Evolutionary conservation across 2,888 invertebrate species (phyloP).

Genomic region (Pollenia griseotomentosa): DNA sequence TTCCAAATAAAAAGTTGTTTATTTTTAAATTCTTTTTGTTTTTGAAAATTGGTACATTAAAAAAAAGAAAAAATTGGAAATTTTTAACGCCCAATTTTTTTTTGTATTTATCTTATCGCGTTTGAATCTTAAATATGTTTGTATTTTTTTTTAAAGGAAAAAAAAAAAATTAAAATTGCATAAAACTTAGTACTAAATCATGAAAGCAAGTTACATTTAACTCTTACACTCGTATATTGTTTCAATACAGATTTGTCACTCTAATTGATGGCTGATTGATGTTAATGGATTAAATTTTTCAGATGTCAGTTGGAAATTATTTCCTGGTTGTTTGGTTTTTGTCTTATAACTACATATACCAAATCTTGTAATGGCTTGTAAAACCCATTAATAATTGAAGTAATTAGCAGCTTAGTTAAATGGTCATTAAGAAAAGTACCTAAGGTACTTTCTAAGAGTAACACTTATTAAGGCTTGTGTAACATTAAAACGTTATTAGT

Average conservation of each 20-base stretch:
- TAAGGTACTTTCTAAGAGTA: background rate
- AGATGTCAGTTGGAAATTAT: conserved; percentile 48
- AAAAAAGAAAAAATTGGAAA: conserved; percentile 1
- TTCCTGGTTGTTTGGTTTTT: conserved; percentile 15
- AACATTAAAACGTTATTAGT: background rate
- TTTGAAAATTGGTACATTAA: background rate
- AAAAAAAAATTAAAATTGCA: background rate
- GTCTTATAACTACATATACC: background rate
- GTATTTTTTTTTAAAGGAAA: background rate
- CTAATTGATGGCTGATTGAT: conserved; percentile 51
- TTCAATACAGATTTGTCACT: conserved; percentile 50
- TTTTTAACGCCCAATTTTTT: conserved; percentile 8
- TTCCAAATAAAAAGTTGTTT: background rate
- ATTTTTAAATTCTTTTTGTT: conserved; percentile 3
- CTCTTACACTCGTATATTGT: conserved; percentile 3
- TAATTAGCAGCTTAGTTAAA: conserved; percentile 17
- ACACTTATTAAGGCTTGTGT: too few relatives aligned
- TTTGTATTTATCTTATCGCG: conserved; percentile 61
- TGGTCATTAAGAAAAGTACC: background rate
- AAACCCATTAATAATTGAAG: background rate
- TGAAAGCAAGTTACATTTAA: background rate
- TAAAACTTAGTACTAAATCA: background rate
- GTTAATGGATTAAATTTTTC: conserved; percentile 39
- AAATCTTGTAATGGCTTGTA: background rate
- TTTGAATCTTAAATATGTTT: conserved; percentile 56